Conservation (phyloP, 2,797 vertebrate species). For the Argyrosomus regius region DNA sequence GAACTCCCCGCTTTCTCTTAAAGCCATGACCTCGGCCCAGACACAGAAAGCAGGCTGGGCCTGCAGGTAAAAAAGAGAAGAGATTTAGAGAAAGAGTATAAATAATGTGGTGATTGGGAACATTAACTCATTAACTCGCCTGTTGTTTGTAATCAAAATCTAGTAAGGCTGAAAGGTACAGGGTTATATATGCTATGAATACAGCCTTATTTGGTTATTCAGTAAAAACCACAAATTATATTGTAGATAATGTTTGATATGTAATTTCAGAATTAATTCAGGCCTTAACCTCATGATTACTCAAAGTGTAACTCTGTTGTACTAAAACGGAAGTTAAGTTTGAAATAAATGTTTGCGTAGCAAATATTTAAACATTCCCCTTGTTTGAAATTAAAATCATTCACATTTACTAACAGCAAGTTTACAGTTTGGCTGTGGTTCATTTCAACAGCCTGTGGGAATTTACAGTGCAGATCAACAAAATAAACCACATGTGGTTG, state of each 20-base stretch:
- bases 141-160: conserved; percentile 7
- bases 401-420: neutral
- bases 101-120: conserved; percentile 14
- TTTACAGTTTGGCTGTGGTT: neutral
- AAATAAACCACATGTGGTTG: neutral
- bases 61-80: conserved; percentile 78
- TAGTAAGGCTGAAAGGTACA: neutral
- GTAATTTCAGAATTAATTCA: conserved; percentile 2
- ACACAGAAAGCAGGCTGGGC: conserved; percentile 82
- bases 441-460: neutral
- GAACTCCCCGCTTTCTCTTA: conserved; percentile 88
- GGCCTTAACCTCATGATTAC: neutral
- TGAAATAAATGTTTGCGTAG: neutral
- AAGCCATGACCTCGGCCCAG: conserved; percentile 84
- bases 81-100: neutral
- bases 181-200: neutral
- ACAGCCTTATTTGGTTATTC: neutral
- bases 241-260: neutral
- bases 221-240: neutral
- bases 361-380: neutral
- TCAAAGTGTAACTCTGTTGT: neutral
- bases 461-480: neutral
- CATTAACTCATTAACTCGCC: conserved; percentile 8
- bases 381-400: neutral
- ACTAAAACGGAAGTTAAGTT: neutral